Base-by-base conservation (phyloP, 2,797 vertebrate species). In the Caiman crocodilus region DNA sequence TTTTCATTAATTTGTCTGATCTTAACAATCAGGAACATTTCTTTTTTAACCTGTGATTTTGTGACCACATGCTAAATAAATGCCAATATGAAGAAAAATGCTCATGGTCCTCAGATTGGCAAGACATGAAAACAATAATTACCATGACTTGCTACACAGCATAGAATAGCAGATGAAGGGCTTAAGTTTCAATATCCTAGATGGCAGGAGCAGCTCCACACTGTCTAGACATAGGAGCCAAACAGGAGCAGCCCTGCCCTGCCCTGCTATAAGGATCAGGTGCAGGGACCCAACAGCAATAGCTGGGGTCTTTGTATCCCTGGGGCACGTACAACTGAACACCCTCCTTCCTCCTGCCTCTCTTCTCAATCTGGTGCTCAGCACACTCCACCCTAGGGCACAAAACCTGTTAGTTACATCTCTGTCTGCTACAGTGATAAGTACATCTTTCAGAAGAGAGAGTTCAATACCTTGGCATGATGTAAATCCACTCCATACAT, bases 401-500 rank as follows among this genome's bases (percentile, higher is more conserved):
- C 42, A 50, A 50, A 50, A 50, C 42, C 42, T 50, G 42, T 50
- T 50, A 50, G 42, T 50, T 50, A 50, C 9, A 50, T 10, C 42
- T 50, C 6, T 50, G 9, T 50, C 42, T 50, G 42, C 42, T 50
- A 50, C 55, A 89, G 57, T 67, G 65, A 2, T 83, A 84, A 75
- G 2, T 16, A 10, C 42, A 63, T 1, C 0, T 59, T 21, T 71
- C 28, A 3, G 28, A 79, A 94, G 32, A 14, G 16, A 78, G 73
- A 76, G 67, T 57, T 21, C 64, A 92, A 50, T 98, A 99, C 99
- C 99, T 99, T 99, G 76, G 99, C 99, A 64, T 98, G 99, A 97
- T 99, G 99, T 79, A 99, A 98, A 97, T 99, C 99, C 90, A 99
- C 99, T 2, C 99, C 99, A 2, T 99, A 99, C 99, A 99, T 99